phyloP scores from a whole-genome alignment of 2,797 vertebrate species.

The Natrix natrix region DNA sequence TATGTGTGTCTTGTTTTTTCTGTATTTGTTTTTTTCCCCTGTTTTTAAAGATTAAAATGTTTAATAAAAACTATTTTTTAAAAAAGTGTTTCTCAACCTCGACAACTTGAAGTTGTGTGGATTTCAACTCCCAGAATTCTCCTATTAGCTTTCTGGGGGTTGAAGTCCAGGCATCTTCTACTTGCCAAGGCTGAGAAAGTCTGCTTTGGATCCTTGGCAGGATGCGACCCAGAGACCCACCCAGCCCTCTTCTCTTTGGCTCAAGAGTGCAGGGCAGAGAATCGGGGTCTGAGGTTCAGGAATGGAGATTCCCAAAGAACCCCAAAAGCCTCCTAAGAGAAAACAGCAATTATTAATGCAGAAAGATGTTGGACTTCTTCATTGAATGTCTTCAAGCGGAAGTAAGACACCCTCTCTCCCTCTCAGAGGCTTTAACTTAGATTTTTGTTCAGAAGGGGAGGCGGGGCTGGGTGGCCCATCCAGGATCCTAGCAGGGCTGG shows the following conservation, averaged over 20 bases:
- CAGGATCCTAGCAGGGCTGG: not conserved
- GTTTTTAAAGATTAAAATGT: no score
- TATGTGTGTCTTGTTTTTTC: no score
- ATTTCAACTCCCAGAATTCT: no score
- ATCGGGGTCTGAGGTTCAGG: not conserved
- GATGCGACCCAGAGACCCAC: not conserved
- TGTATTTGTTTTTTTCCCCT: no score
- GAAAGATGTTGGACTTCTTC: not conserved
- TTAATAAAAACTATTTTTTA: no score
- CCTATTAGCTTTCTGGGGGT: not conserved
- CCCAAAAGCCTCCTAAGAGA: not conserved
- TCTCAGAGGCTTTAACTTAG: not conserved
- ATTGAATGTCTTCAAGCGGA: not conserved
- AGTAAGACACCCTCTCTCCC: not conserved
- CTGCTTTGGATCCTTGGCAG: not conserved
- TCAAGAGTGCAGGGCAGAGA: not conserved
- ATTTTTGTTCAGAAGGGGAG: not conserved
- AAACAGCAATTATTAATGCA: not conserved
- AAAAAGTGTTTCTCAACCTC: not conserved
- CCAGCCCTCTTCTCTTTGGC: not conserved
- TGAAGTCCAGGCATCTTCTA: not conserved
- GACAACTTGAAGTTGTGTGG: no score
- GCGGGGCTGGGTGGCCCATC: not conserved
- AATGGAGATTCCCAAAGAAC: not conserved
- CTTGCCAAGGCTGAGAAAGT: not conserved